These are phyloP conservation scores for Synergus laeviventris DNA, from an alignment of 2,888 invertebrate species.

Conservation along the genomic window DNA sequence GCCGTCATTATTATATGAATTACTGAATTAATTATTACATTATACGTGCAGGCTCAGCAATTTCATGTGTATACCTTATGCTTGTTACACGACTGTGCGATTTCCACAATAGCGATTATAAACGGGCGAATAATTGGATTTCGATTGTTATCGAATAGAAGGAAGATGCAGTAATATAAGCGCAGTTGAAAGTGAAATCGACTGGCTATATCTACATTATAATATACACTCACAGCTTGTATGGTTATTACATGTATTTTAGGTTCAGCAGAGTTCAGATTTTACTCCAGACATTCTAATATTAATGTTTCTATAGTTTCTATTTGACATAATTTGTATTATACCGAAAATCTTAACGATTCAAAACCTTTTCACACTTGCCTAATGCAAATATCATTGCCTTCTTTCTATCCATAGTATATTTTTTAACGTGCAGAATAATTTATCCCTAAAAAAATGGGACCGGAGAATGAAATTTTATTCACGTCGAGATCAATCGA, in stretches of 20 bases:
- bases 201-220: conserved; percentile 36
- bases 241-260: background rate
- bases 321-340: no score
- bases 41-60: background rate
- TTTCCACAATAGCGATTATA: conserved; percentile 38
- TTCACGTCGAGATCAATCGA: background rate
- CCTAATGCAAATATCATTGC: background rate
- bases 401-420: background rate
- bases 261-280: background rate
- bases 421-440: background rate
- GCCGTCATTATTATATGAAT: background rate
- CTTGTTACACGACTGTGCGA: conserved; percentile 19
- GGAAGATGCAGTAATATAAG: conserved; percentile 50
- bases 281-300: background rate
- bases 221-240: background rate
- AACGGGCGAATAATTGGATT: conserved; percentile 29
- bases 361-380: no score
- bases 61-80: background rate
- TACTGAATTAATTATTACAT: conserved; percentile 3
- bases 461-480: background rate
- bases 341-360: no score
- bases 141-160: conserved; percentile 39
- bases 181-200: conserved; percentile 61
- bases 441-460: background rate
- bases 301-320: no score